Conservation (phyloP, 2,113 vertebrate genomes). For the Genyomyrus donnyi region DNA sequence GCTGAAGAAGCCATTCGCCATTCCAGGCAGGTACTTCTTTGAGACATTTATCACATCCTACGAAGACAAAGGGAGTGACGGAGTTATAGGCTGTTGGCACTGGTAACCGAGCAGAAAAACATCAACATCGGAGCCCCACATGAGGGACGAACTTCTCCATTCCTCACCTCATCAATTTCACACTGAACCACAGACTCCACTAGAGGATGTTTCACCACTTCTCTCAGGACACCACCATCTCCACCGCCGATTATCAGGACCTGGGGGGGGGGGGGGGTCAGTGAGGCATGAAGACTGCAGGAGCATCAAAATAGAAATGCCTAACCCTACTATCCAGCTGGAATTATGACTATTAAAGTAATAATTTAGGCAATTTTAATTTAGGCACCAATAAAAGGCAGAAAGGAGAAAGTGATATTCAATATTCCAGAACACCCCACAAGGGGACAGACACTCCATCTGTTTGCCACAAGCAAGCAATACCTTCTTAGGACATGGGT, state of each 20-base stretch:
- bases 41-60: conserved; percentile 95
- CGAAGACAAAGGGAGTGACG: conserved; percentile 14
- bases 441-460: background rate
- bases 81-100: too few relatives aligned
- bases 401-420: background rate
- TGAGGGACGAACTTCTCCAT: too few relatives aligned
- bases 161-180: conserved; percentile 88
- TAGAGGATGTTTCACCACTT: conserved; percentile 84
- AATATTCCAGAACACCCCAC: background rate
- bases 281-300: background rate
- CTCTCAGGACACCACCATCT: conserved; percentile 86
- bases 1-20: conserved; percentile 90
- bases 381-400: background rate
- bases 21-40: conserved; percentile 88
- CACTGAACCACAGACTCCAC: conserved; percentile 91
- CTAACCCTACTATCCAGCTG: background rate
- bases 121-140: background rate
- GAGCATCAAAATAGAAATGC: background rate
- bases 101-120: too few relatives aligned
- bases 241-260: conserved; percentile 94
- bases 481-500: conserved; percentile 88
- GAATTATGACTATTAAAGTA: background rate
- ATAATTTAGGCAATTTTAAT: background rate
- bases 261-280: conserved; percentile 42
- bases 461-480: background rate